phyloP scores from a whole-genome alignment of 1,140 invertebrate genomes.

The Pygmarrhopalites habei region DNA sequence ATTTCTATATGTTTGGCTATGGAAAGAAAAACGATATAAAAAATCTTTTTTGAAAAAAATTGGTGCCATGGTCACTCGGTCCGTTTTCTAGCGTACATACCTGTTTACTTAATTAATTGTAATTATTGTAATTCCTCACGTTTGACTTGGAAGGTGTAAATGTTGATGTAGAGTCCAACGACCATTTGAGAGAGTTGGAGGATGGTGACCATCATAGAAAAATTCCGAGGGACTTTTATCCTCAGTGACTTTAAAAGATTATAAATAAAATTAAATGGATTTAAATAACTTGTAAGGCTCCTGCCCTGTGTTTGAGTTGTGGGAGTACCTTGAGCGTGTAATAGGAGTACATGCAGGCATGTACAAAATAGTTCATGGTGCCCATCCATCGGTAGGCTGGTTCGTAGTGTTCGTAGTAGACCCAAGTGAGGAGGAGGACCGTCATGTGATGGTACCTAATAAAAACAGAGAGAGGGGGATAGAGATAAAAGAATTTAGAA shows the following conservation, averaged over 20 bases:
- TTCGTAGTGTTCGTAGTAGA: slow-evolving; percentile 22
- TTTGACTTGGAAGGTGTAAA: slow-evolving; percentile 71
- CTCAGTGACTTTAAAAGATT: not conserved
- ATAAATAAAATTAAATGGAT: no score
- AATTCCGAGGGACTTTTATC: slow-evolving; percentile 54
- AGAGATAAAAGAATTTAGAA: no score
- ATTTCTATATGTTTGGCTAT: not conserved
- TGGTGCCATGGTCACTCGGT: not conserved
- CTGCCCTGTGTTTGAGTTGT: not conserved
- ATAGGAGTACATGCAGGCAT: slow-evolving; percentile 32
- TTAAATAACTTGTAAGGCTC: not conserved
- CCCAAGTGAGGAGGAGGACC: slow-evolving; percentile 24
- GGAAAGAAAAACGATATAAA: not conserved
- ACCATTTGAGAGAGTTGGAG: slow-evolving; percentile 93
- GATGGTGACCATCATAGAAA: slow-evolving; percentile 86
- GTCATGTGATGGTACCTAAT: slow-evolving; percentile 26
- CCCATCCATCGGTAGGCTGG: slow-evolving; percentile 30
- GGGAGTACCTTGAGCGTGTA: slow-evolving; percentile 27
- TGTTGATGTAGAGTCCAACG: slow-evolving; percentile 79
- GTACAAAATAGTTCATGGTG: slow-evolving; percentile 36
- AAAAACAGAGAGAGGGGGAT: not conserved
- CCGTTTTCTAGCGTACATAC: not conserved
- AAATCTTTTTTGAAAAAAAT: no score
- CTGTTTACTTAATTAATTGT: not conserved
- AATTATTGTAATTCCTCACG: no score